Percentiles rank a stretch among this genome's conserved stretches.
These are phyloP conservation scores for Neolamprologus brichardi DNA, from an alignment of 2,113 vertebrate species.

Conservation along the genomic window DNA sequence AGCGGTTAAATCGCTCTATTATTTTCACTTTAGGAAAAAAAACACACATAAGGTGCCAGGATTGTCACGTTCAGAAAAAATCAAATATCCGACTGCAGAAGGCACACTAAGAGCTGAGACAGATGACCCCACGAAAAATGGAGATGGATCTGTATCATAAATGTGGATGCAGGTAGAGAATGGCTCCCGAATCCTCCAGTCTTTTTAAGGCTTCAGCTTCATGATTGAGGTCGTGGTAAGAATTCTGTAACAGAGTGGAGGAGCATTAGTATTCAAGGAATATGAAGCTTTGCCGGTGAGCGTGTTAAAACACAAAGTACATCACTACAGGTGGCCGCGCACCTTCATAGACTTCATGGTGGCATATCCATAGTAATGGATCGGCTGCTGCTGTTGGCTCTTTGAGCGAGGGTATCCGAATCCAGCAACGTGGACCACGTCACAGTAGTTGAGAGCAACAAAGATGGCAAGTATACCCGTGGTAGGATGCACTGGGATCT, in stretches of 20 bases:
- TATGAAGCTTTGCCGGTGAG: background rate
- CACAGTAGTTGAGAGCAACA: constrained; percentile 89
- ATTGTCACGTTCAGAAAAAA: background rate
- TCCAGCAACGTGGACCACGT: constrained; percentile 85
- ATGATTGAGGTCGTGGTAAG: constrained; percentile 65
- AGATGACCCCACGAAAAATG: background rate
- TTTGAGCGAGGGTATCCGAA: constrained; percentile 82
- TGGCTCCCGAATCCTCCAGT: constrained; percentile 64
- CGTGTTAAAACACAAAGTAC: background rate
- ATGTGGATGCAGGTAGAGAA: constrained; percentile 63
- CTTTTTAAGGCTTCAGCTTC: constrained; percentile 67
- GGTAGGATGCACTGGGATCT: constrained; percentile 79
- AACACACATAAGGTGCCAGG: background rate
- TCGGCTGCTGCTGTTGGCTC: constrained; percentile 77
- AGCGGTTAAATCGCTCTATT: background rate
- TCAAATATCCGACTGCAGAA: background rate
- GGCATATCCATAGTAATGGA: constrained; percentile 87
- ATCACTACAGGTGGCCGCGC: background rate
- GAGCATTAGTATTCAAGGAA: background rate
- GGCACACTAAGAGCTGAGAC: constrained; percentile 10
- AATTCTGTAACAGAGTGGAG: constrained; percentile 51
- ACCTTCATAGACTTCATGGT: constrained; percentile 89
- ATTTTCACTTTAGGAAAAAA: background rate
- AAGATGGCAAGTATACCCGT: constrained; percentile 87
- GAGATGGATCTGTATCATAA: constrained; percentile 24